Evolutionary conservation across 2,888 invertebrate species (phyloP).

Genomic region (Esperia sulphurella): DNA sequence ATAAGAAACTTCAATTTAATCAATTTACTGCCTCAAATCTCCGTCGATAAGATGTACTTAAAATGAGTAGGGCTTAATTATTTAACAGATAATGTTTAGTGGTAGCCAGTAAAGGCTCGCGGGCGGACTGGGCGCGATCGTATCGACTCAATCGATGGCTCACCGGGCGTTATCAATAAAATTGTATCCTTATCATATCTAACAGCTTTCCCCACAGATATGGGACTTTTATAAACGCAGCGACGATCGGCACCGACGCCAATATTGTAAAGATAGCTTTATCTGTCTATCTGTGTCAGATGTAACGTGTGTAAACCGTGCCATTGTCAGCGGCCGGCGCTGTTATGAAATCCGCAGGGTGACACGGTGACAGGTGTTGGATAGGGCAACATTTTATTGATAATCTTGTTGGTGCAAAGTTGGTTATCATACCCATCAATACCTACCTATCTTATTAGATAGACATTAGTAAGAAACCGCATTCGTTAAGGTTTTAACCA

Average conservation of each 20-base stretch:
- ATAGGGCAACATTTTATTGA: constrained; percentile 11
- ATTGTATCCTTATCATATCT: constrained; percentile 76
- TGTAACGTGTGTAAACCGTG: constrained; percentile 37
- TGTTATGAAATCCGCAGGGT: constrained; percentile 45
- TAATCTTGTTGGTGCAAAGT: constrained; percentile 5
- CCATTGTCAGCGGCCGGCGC: constrained; percentile 33
- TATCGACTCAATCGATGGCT: constrained; percentile 73
- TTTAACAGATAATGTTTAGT: constrained; percentile 27
- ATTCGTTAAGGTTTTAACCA: background rate
- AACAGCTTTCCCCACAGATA: constrained; percentile 74
- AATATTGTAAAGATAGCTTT: constrained; percentile 56
- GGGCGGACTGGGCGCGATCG: constrained; percentile 42
- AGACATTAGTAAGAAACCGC: background rate
- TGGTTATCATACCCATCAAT: background rate
- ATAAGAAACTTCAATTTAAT: constrained; percentile 15
- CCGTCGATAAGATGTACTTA: constrained; percentile 29
- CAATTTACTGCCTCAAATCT: constrained; percentile 35
- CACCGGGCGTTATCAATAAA: constrained; percentile 72
- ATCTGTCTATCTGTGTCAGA: constrained; percentile 66
- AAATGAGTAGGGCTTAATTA: constrained; percentile 23
- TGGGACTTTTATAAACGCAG: constrained; percentile 66
- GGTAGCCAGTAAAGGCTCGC: constrained; percentile 25
- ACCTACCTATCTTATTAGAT: background rate
- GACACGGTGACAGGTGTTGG: constrained; percentile 41
- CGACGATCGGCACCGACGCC: constrained; percentile 40